Conservation (phyloP, 2,797 vertebrate genomes). For the Neostethus bicornis region DNA sequence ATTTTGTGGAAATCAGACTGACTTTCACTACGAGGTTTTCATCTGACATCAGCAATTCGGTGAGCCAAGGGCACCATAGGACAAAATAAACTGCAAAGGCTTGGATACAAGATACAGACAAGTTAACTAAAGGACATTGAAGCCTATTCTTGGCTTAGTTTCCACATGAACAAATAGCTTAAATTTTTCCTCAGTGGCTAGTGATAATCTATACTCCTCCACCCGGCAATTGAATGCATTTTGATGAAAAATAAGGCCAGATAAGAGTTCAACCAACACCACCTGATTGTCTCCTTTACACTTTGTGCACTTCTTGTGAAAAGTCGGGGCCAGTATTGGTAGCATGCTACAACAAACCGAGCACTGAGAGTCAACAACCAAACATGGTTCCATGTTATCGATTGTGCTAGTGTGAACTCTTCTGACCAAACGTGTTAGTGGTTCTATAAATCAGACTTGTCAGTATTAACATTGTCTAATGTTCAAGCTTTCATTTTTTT, state of each 20-base stretch:
- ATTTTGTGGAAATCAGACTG: not conserved
- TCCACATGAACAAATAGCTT: conserved; percentile 43
- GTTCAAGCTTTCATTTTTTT: conserved; percentile 87
- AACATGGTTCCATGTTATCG: conserved; percentile 89
- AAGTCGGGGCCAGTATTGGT: conserved; percentile 68
- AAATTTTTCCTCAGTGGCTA: conserved; percentile 39
- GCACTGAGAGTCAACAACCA: conserved; percentile 81
- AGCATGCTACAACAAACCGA: conserved; percentile 81
- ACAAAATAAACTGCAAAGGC: conserved; percentile 68
- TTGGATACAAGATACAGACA: conserved; percentile 68
- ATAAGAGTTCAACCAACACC: conserved; percentile 60
- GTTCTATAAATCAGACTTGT: conserved; percentile 87
- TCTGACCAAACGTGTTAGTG: conserved; percentile 89
- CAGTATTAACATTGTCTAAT: conserved; percentile 86
- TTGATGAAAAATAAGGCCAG: conserved; percentile 69
- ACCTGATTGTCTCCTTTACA: conserved; percentile 63
- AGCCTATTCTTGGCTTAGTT: conserved; percentile 44
- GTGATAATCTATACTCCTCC: conserved; percentile 53
- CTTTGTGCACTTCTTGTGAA: conserved; percentile 69
- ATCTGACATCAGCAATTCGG: conserved; percentile 56
- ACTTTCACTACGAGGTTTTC: conserved; percentile 58
- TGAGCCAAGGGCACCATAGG: conserved; percentile 76
- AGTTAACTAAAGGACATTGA: conserved; percentile 42
- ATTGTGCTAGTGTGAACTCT: conserved; percentile 90
- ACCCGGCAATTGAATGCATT: conserved; percentile 67